Conservation (phyloP, 2,113 vertebrate genomes). For the Lathamus discolor region DNA sequence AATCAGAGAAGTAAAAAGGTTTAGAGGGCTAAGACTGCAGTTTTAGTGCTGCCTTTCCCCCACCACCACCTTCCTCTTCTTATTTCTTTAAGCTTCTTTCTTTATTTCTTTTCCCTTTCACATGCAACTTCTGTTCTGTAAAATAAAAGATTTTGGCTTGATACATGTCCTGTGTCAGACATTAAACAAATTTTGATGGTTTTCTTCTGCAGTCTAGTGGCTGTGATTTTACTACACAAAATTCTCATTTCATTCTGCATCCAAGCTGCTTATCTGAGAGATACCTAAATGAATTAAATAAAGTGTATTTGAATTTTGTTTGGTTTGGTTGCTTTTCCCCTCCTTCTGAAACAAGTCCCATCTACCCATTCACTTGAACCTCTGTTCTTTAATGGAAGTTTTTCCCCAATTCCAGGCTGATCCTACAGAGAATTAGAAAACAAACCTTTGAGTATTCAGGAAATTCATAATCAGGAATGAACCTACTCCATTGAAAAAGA, state of each 20-base stretch:
- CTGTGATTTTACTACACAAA: background rate
- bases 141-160: conserved; percentile 30
- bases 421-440: background rate
- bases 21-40: conserved; percentile 74
- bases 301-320: background rate
- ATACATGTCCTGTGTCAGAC: background rate
- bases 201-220: conserved; percentile 1
- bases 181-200: background rate
- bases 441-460: background rate
- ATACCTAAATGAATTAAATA: background rate
- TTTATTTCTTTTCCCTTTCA: background rate
- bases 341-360: background rate
- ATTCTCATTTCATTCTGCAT: background rate
- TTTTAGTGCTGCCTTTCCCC: background rate
- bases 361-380: background rate
- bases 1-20: conserved; percentile 94
- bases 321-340: background rate
- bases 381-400: background rate
- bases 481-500: background rate
- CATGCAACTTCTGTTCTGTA: conserved; percentile 7
- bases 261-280: background rate
- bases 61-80: background rate
- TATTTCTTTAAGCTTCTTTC: background rate
- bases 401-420: background rate
- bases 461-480: background rate